A percentile compares a stretch with the other conserved stretches of the same genome.
These are phyloP conservation scores for Caenorhabditis japonica DNA, from an alignment of 2,888 invertebrate species.

Conservation along the genomic window DNA sequence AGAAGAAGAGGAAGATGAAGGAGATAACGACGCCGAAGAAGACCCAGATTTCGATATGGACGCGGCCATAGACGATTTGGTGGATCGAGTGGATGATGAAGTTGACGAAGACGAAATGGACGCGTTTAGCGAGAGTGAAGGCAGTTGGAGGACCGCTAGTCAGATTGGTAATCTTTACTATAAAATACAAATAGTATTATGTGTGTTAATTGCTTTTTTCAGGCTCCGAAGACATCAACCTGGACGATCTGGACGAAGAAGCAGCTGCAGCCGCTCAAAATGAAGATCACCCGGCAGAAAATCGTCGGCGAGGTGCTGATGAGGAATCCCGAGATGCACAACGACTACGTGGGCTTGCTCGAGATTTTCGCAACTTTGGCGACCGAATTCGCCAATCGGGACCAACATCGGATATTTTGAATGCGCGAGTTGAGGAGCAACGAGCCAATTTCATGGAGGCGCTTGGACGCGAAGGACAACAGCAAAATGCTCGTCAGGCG, in stretches of 20 bases:
- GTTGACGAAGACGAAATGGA: slow-evolving; percentile 23
- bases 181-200: too few relatives aligned
- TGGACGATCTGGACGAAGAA: slow-evolving; percentile 26
- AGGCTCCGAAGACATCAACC: slow-evolving; percentile 30
- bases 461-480: slow-evolving; percentile 7
- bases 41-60: slow-evolving; percentile 42
- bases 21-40: slow-evolving; percentile 14
- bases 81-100: slow-evolving; percentile 34
- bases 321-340: too few relatives aligned
- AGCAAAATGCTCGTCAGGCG: too few relatives aligned
- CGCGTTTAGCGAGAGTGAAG: slow-evolving; percentile 8
- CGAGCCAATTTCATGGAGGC: slow-evolving; percentile 28
- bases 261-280: slow-evolving; percentile 9
- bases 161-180: not conserved
- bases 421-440: slow-evolving; percentile 33
- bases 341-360: too few relatives aligned
- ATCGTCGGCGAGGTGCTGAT: not conserved
- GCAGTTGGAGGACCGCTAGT: slow-evolving; percentile 23
- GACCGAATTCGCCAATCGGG: not conserved
- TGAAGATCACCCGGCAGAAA: not conserved
- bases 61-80: slow-evolving; percentile 29
- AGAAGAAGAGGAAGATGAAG: slow-evolving; percentile 6
- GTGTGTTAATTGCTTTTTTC: not conserved
- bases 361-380: not conserved
- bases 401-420: slow-evolving; percentile 3